Conservation (phyloP, 2,888 invertebrate species). For the Pardosa pseudoannulata region DNA sequence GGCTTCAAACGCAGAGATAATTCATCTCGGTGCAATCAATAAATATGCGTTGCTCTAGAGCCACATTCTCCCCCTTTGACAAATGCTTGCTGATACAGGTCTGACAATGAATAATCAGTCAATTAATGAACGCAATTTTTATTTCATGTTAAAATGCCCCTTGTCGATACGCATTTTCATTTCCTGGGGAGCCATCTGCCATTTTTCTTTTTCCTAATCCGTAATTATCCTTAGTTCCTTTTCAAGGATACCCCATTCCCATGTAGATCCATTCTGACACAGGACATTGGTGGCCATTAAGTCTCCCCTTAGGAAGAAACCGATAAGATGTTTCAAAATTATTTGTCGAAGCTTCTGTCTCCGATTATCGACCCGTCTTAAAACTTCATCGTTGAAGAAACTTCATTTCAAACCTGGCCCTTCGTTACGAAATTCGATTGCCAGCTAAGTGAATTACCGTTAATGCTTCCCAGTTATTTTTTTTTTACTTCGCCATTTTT, state of each 20-base stretch:
- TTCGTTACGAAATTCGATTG: constrained; percentile 69
- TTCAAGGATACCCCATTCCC: constrained; percentile 3
- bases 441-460: constrained; percentile 68
- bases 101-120: constrained; percentile 5
- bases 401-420: constrained; percentile 61
- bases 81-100: background rate
- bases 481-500: constrained; percentile 41
- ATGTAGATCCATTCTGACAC: constrained; percentile 7
- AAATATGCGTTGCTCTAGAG: background rate
- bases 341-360: constrained; percentile 56
- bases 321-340: constrained; percentile 68
- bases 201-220: constrained; percentile 16
- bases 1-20: too few species aligned
- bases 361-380: constrained; percentile 58
- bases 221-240: constrained; percentile 4
- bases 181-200: constrained; percentile 10
- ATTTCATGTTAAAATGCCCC: constrained; percentile 9
- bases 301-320: constrained; percentile 33
- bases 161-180: constrained; percentile 7
- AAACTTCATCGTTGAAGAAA: constrained; percentile 69
- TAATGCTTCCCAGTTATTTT: constrained; percentile 63
- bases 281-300: constrained; percentile 19
- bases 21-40: background rate
- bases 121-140: constrained; percentile 14
- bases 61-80: background rate